Conservation (phyloP, 2,888 invertebrate species). For the Agrochola circellaris region DNA sequence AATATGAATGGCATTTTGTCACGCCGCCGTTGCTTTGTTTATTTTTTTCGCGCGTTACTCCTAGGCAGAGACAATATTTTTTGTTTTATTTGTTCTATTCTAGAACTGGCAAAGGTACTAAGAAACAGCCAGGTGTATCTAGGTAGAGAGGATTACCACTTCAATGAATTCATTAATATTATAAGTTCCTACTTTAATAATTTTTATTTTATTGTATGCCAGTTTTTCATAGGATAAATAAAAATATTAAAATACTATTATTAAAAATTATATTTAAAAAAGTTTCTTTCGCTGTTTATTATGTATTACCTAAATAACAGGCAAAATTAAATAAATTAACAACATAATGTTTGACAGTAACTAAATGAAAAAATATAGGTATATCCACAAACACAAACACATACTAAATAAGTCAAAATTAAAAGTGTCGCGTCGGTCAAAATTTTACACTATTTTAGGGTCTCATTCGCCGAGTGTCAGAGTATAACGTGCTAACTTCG, state of each 20-base stretch:
- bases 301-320: no score
- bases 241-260: no score
- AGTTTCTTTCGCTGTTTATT: no score
- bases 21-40: slow-evolving; percentile 52
- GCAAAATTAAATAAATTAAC: no score
- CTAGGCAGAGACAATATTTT: slow-evolving; percentile 43
- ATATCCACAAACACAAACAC: no score
- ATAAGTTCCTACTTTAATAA: not conserved
- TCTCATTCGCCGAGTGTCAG: not conserved
- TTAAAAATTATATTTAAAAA: not conserved
- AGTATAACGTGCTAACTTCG: not conserved
- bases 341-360: no score
- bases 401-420: no score
- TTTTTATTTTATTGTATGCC: no score
- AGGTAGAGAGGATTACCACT: not conserved
- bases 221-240: not conserved
- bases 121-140: slow-evolving; percentile 34
- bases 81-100: slow-evolving; percentile 45
- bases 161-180: slow-evolving; percentile 14
- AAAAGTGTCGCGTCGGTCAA: no score
- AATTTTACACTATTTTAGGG: no score
- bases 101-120: slow-evolving; percentile 28
- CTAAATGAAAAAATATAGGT: no score
- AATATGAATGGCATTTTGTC: slow-evolving; percentile 35
- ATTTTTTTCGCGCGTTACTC: slow-evolving; percentile 58